Conservation (phyloP, 2,888 invertebrate species). For the Lycia hirtaria region DNA sequence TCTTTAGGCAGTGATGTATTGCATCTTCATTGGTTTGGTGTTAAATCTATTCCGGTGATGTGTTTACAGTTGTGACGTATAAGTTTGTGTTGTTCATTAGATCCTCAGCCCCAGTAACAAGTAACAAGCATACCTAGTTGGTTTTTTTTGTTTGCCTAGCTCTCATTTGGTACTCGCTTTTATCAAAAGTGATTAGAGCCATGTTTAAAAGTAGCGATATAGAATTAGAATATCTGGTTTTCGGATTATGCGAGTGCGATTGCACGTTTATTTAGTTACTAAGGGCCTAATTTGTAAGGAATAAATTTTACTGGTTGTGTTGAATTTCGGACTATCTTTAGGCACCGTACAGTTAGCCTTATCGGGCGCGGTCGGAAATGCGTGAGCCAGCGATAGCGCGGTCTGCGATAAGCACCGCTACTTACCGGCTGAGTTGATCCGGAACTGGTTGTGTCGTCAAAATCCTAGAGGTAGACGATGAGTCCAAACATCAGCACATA, state of each 20-base stretch:
- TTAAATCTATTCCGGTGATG: slow-evolving; percentile 26
- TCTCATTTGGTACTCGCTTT: slow-evolving; percentile 18
- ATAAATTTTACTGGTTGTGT: slow-evolving; percentile 24
- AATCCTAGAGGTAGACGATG: slow-evolving; percentile 71
- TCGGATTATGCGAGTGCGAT: not conserved
- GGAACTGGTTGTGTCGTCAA: slow-evolving; percentile 81
- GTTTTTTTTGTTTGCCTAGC: slow-evolving; percentile 13
- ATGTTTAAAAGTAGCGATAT: slow-evolving; percentile 5
- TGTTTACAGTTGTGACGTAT: slow-evolving; percentile 31
- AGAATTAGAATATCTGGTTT: not conserved
- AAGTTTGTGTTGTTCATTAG: slow-evolving; percentile 33
- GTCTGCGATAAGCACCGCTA: slow-evolving; percentile 82
- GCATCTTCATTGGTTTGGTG: slow-evolving; percentile 15
- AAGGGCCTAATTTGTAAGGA: not conserved
- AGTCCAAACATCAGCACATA: slow-evolving; percentile 74
- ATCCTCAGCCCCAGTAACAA: slow-evolving; percentile 15
- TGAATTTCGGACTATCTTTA: slow-evolving; percentile 56
- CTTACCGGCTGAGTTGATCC: slow-evolving; percentile 84
- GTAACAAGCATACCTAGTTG: slow-evolving; percentile 16
- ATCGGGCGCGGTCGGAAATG: slow-evolving; percentile 85
- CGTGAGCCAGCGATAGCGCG: slow-evolving; percentile 83
- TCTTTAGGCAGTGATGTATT: slow-evolving; percentile 9
- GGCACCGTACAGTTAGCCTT: slow-evolving; percentile 66
- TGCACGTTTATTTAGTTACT: not conserved
- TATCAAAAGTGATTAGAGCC: slow-evolving; percentile 7